These are phyloP conservation scores for Vireo altiloquus DNA, from an alignment of 2,113 vertebrate species.

Conservation along the genomic window DNA sequence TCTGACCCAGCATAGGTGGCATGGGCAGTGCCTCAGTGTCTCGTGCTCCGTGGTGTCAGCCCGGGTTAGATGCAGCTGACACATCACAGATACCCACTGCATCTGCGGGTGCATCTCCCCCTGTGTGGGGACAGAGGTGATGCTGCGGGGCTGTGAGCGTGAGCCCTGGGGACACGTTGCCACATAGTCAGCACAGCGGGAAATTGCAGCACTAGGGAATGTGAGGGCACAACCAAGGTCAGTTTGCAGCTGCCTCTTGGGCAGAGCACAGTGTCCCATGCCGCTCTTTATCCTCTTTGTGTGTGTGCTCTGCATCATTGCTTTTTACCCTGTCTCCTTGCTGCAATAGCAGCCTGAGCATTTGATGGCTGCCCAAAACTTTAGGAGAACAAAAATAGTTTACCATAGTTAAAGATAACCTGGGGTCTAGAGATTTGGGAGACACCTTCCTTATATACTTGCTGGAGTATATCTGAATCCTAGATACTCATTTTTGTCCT, in stretches of 20 bases:
- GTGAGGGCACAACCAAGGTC: background rate
- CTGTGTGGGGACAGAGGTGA: background rate
- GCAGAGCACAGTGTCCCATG: background rate
- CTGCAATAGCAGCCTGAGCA: background rate
- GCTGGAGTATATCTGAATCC: background rate
- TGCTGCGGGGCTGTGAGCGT: background rate
- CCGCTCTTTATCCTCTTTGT: background rate
- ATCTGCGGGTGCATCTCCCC: background rate
- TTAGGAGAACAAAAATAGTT: background rate
- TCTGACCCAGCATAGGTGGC: background rate
- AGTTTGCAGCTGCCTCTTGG: background rate
- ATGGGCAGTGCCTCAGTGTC: background rate
- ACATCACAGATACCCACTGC: background rate
- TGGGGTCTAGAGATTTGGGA: background rate
- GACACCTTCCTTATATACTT: background rate
- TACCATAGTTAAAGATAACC: background rate
- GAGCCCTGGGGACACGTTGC: background rate
- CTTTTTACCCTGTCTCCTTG: background rate
- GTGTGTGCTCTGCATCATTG: background rate
- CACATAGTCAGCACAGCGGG: background rate
- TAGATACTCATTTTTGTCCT: background rate
- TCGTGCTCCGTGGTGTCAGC: background rate
- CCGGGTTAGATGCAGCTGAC: background rate
- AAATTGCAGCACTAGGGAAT: background rate
- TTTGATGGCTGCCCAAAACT: background rate